A percentile compares a stretch with the other conserved stretches of the same genome.
phyloP scores from a whole-genome alignment of 1,140 invertebrate genomes.

The Homarus americanus region DNA sequence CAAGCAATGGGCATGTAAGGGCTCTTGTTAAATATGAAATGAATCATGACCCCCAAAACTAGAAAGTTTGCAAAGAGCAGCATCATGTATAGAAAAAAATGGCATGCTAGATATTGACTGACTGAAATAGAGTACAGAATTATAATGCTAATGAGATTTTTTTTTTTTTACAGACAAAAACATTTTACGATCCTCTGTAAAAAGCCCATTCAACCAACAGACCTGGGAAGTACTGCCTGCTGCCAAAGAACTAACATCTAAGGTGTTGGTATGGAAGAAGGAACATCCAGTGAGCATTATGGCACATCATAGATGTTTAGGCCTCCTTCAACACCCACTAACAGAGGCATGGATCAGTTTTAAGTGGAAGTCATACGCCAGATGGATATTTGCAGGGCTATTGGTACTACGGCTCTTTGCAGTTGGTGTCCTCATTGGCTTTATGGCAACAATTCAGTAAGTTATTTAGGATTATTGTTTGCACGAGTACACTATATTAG shows the following conservation, averaged over 20 bases:
- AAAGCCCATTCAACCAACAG: background rate
- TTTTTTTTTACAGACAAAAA: background rate
- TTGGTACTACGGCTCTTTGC: background rate
- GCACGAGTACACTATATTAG: no score
- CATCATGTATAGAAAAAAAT: no score
- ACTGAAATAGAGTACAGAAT: background rate
- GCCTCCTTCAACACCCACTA: background rate
- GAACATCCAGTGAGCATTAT: conserved; percentile 7
- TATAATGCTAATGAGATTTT: no score
- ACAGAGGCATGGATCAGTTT: background rate
- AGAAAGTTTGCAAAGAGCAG: no score
- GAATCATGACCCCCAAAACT: no score
- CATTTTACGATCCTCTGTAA: background rate
- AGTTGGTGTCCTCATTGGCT: background rate
- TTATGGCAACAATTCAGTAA: background rate
- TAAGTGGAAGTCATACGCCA: background rate
- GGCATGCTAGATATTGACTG: no score
- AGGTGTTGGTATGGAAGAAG: background rate
- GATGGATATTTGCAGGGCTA: background rate
- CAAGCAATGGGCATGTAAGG: no score
- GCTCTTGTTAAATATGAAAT: no score
- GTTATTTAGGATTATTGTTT: no score
- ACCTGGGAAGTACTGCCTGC: background rate
- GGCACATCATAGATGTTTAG: conserved; percentile 1
- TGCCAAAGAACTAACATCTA: background rate